These are phyloP conservation scores for Porites lutea DNA, from an alignment of 64 coral and sea anemone genomes.

Conservation along the genomic window DNA sequence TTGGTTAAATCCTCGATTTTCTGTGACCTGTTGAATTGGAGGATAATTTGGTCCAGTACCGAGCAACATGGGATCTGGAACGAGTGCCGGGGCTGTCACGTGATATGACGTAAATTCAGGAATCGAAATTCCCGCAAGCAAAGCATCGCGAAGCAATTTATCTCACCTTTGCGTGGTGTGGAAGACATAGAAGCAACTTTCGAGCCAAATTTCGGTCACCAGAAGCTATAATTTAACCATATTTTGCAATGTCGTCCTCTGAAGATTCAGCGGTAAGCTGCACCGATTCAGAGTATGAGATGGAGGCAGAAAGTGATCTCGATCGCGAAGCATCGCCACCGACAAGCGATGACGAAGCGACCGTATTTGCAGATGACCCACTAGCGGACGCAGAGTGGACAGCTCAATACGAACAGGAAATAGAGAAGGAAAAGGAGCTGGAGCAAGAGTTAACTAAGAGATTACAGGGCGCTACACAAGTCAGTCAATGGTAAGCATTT, in stretches of 20 bases:
- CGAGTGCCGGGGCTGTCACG: not conserved
- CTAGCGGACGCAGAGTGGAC: not conserved
- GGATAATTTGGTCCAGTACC: not conserved
- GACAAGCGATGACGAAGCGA: not conserved
- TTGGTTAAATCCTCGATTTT: conserved; percentile 37
- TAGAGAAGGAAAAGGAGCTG: not conserved
- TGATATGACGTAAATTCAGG: not conserved
- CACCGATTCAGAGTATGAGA: not conserved
- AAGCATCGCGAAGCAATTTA: not conserved
- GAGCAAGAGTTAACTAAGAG: not conserved
- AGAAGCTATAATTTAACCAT: no score
- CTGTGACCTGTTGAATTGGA: conserved; percentile 25
- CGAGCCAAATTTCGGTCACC: no score
- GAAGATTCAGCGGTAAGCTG: no score
- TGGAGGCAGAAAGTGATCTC: not conserved
- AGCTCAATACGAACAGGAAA: not conserved
- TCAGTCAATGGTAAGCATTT: not conserved
- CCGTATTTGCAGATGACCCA: not conserved
- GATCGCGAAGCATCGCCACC: not conserved
- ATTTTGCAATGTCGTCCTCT: no score
- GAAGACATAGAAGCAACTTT: no score
- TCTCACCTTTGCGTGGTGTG: no score
- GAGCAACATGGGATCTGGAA: not conserved
- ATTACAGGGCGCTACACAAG: not conserved
- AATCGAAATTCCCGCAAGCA: not conserved